Evolutionary conservation across 2,113 vertebrate genomes (phyloP).

Genomic region (Cololabis saira): DNA sequence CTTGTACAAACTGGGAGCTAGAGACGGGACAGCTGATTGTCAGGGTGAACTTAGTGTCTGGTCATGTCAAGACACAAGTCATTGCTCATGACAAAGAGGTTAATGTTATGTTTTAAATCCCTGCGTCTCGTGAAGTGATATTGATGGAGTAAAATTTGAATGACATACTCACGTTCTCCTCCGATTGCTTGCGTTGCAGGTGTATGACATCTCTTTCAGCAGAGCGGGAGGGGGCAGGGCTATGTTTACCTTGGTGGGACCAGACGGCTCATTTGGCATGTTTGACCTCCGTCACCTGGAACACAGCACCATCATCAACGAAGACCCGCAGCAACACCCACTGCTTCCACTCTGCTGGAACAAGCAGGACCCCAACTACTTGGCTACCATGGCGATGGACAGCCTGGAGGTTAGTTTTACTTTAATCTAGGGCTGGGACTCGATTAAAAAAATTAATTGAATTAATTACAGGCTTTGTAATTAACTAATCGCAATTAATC

Average conservation of each 20-base stretch:
- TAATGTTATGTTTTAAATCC: not conserved
- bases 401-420: conserved; percentile 94
- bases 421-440: too few species aligned
- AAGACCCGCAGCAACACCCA: conserved; percentile 97
- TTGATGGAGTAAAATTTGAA: not conserved
- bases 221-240: conserved; percentile 95
- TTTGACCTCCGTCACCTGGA: conserved; percentile 97
- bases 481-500: too few species aligned
- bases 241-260: conserved; percentile 98
- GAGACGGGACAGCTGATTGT: conserved; percentile 96
- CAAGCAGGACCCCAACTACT: conserved; percentile 98
- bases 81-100: conserved; percentile 99
- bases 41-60: conserved; percentile 96
- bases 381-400: conserved; percentile 99
- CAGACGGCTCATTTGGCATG: conserved; percentile 96
- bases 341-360: conserved; percentile 99
- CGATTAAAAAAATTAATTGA: too few species aligned
- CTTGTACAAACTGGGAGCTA: conserved; percentile 97
- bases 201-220: conserved; percentile 98
- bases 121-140: not conserved
- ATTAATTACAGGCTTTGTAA: too few species aligned
- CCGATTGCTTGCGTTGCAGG: conserved; percentile 74
- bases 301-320: conserved; percentile 99
- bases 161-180: not conserved
- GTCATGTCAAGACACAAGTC: conserved; percentile 97